Evolutionary conservation across 2,888 invertebrate species (phyloP), one percentile per base, ranked within the genome.

Genomic region (Petrolisthes manimaculis): DNA sequence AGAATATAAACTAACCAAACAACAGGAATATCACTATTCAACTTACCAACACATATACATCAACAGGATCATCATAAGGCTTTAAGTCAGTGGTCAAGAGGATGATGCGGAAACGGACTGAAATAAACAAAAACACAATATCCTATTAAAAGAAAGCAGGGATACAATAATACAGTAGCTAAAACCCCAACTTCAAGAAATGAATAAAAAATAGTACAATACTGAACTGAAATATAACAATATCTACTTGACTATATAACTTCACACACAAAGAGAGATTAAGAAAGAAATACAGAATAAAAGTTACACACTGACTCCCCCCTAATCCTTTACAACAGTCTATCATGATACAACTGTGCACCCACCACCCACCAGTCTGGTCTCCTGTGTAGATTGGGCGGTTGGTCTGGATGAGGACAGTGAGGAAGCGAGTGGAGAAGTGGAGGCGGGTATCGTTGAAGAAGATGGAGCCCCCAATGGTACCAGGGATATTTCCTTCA

Each of bases 371-470:
- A 91, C 91, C 90, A 14, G 61, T 86, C 77, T 91, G 91, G 21
- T 91, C 91, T 4, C 91, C 91, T 37, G 90, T 93, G 92, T 94
- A 94, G 14, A 94, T 92, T 1, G 93, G 93, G 90, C 93, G 92
- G 91, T 93, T 94, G 56, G 93, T 93, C 89, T 94, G 93, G 83
- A 94, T 93, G 88, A 94, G 93, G 37, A 94, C 92, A 54, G 94
- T 93, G 5, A 93, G 92, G 87, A 93, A 93, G 89, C 93, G 93
- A 3, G 93, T 91, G 61, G 92, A 92, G 91, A 93, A 94, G 55
- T 91, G 91, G 18, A 94, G 92, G n/a, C 92, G 92, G 4, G 93
- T 93, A 84, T 93, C 93, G 91, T 93, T 93, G 84, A 92, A 91
- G 92, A 94, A 94, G 18, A 93, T 92, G 83, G 93, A 92, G 21